These are phyloP conservation scores for Tupaia chinensis DNA, from an alignment of 2,113 vertebrate genomes.

Conservation along the genomic window DNA sequence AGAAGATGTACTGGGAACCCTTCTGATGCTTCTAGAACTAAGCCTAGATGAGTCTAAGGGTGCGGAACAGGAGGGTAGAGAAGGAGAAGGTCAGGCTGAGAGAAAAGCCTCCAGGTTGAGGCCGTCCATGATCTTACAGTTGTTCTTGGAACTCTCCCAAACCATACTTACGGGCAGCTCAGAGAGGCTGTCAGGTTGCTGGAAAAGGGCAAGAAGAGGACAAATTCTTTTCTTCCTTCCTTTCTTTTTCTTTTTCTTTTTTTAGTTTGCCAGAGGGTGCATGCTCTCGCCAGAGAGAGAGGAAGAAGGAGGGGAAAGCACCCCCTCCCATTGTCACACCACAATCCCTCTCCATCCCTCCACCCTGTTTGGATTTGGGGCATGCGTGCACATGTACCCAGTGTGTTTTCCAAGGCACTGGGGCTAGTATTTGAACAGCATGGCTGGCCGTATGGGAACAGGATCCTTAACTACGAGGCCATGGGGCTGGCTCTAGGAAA, in stretches of 20 bases:
- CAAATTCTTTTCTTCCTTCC: background rate
- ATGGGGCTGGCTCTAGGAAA: background rate
- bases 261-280: too few relatives aligned
- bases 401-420: too few relatives aligned
- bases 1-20: background rate
- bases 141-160: slow-evolving; percentile 57
- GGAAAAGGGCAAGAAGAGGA: slow-evolving; percentile 40
- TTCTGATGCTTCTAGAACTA: background rate
- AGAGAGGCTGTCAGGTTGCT: background rate
- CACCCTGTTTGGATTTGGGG: too few relatives aligned
- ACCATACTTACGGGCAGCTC: background rate
- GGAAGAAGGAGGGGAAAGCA: too few relatives aligned
- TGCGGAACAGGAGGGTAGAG: background rate
- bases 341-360: too few relatives aligned
- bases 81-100: slow-evolving; percentile 32
- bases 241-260: too few relatives aligned
- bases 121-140: background rate
- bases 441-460: too few relatives aligned
- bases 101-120: slow-evolving; percentile 24
- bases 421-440: too few relatives aligned
- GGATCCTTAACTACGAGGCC: too few relatives aligned
- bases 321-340: too few relatives aligned
- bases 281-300: too few relatives aligned
- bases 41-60: background rate
- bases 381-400: too few relatives aligned